Evolutionary conservation across 2,113 vertebrate species (phyloP).

Genomic region (Stigmatopora argus): DNA sequence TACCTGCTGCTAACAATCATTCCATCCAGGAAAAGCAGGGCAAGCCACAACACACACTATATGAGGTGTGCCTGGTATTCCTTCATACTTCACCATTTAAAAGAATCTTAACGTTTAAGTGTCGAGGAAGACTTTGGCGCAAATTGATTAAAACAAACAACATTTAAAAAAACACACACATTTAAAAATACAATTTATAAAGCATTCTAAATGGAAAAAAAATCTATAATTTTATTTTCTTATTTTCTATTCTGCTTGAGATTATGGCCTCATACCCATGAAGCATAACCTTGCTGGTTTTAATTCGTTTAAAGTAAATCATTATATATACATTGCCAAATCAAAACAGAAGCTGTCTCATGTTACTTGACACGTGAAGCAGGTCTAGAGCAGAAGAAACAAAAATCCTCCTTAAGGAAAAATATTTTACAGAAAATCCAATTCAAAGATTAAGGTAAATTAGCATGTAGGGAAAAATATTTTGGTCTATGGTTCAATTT

Average conservation of each 20-base stretch:
- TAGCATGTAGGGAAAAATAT: neutral
- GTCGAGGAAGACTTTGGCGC: neutral
- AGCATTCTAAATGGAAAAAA: neutral
- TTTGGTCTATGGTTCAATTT: too few species aligned
- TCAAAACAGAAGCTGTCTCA: neutral
- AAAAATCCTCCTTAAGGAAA: neutral
- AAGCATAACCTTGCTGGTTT: neutral
- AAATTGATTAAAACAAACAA: too few species aligned
- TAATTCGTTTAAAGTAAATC: neutral
- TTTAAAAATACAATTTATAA: neutral
- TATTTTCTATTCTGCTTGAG: neutral
- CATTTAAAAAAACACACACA: too few species aligned
- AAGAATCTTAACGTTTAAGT: neutral
- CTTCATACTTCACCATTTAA: conserved; percentile 20
- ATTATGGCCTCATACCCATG: neutral
- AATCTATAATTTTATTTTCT: neutral
- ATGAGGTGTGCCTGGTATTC: conserved; percentile 69
- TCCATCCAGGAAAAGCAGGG: conserved; percentile 57
- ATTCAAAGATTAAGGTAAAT: neutral
- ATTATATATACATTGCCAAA: neutral
- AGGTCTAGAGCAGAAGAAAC: neutral
- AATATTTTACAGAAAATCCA: neutral
- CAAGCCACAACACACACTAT: conserved; percentile 66
- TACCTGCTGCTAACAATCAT: conserved; percentile 56
- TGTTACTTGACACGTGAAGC: neutral